phyloP scores from a whole-genome alignment of 2,113 vertebrate genomes.

The Sigmodon hispidus region DNA sequence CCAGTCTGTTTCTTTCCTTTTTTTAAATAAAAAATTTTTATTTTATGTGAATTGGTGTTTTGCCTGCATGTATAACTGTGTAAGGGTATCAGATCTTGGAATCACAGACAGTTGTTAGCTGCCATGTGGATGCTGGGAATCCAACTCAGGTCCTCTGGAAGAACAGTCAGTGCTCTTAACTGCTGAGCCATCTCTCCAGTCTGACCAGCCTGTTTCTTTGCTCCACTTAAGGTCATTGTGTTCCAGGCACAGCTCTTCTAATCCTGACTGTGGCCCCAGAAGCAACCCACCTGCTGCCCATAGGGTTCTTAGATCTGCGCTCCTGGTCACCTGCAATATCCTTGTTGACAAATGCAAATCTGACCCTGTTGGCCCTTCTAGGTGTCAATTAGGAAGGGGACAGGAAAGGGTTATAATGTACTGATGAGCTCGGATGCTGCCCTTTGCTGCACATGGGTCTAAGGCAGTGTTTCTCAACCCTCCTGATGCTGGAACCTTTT shows the following conservation, averaged over 20 bases:
- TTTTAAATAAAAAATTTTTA: too few relatives aligned
- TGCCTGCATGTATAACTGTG: too few relatives aligned
- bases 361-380: too few relatives aligned
- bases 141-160: too few relatives aligned
- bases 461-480: not conserved
- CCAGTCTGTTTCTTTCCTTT: not conserved
- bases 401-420: not conserved
- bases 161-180: too few relatives aligned
- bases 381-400: not conserved
- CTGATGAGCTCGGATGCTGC: too few relatives aligned
- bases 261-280: not conserved
- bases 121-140: too few relatives aligned
- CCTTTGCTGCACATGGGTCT: fast-evolving
- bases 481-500: not conserved
- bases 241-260: not conserved
- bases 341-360: not conserved
- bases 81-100: too few relatives aligned
- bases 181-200: too few relatives aligned
- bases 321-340: not conserved
- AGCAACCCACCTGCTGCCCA: not conserved
- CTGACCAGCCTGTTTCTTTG: not conserved
- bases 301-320: not conserved
- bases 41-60: too few relatives aligned
- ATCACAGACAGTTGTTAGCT: too few relatives aligned
- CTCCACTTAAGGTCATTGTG: not conserved